Evolutionary conservation across 2,797 vertebrate genomes (phyloP).

Genomic region (Morelia viridis): DNA sequence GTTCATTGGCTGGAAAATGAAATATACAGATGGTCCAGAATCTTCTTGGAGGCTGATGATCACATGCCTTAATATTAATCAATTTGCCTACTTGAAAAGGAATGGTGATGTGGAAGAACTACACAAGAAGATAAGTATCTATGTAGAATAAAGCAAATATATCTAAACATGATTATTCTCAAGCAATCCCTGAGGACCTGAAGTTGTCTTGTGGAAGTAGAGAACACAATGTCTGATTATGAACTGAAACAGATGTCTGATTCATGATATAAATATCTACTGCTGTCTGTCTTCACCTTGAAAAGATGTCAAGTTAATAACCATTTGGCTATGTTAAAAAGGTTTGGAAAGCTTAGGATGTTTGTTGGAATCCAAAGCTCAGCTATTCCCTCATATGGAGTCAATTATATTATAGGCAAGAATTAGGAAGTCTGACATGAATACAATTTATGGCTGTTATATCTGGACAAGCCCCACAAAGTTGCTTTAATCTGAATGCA

Average conservation of each 20-base stretch:
- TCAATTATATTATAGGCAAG: not conserved
- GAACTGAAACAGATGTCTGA: not conserved
- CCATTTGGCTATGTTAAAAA: not conserved
- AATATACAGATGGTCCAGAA: not conserved
- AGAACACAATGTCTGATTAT: not conserved
- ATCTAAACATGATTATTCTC: not conserved
- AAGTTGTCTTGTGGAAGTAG: not conserved
- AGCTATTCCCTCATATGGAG: not conserved
- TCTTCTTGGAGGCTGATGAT: not conserved
- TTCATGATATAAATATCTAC: not conserved
- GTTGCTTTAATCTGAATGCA: not conserved
- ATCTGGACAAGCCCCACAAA: not conserved
- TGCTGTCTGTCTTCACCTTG: not conserved
- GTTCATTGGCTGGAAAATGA: not conserved
- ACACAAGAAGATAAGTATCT: not conserved
- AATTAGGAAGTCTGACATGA: not conserved
- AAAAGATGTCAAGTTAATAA: not conserved
- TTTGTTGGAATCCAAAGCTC: not conserved
- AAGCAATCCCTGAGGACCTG: not conserved
- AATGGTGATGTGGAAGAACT: not conserved
- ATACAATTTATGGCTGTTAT: not conserved
- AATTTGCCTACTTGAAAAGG: not conserved
- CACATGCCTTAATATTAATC: not conserved
- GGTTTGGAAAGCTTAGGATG: not conserved
- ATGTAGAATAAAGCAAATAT: not conserved